A percentile compares a stretch with the other conserved stretches of the same genome.
These are phyloP conservation scores for Spongilla lacustris DNA, from an alignment of 37 sponge, comb jelly and placozoan species.

Conservation along the genomic window DNA sequence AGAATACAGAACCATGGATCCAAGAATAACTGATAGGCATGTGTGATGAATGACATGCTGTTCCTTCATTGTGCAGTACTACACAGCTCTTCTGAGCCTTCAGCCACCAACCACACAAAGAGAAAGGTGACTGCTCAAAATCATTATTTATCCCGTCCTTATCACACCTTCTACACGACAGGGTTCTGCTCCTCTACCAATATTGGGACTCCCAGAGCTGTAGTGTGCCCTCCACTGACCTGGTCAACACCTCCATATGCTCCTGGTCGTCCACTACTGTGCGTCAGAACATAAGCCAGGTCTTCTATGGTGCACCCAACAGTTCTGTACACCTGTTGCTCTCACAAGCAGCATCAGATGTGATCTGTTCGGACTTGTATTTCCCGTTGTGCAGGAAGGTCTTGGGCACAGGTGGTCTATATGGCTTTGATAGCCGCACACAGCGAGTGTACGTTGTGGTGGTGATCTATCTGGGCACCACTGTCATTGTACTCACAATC, in stretches of 20 bases:
- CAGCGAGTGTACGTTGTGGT: slow-evolving; percentile 22
- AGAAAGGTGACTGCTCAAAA: not conserved
- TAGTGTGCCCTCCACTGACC: not conserved
- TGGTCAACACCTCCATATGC: not conserved
- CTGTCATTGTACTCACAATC: not conserved
- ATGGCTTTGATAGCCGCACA: slow-evolving; percentile 10
- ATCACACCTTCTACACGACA: not conserved
- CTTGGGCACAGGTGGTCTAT: not conserved
- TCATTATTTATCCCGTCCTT: not conserved
- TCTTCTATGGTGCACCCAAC: not conserved
- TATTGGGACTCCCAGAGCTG: not conserved
- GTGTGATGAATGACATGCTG: no score
- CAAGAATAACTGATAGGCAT: no score
- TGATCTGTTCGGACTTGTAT: not conserved
- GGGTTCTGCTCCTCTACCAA: not conserved
- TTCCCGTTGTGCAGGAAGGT: not conserved
- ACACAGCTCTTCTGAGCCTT: not conserved
- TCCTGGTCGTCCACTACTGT: not conserved
- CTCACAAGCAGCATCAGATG: not conserved
- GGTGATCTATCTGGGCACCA: not conserved
- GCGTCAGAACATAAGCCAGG: not conserved
- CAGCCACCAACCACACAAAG: not conserved
- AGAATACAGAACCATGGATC: no score
- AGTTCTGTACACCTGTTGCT: not conserved
- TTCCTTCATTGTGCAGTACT: not conserved